Percentiles rank a stretch among this genome's conserved stretches.
Evolutionary conservation across 1,140 invertebrate genomes (phyloP).

Genomic region (Vollenhovia emeryi): DNA sequence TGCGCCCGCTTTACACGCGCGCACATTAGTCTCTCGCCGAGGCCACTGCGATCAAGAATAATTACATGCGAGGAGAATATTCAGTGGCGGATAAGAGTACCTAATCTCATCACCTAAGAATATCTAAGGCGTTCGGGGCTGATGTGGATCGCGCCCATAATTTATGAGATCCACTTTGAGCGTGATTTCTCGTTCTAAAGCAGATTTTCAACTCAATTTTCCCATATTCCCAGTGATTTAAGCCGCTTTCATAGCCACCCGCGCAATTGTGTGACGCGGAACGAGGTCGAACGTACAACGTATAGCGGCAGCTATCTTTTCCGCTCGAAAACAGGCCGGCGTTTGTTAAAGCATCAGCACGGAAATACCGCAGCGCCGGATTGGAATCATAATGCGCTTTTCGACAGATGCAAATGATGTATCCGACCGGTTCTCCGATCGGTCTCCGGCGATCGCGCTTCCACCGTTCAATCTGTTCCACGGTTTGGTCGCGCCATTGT

Average conservation of each 20-base stretch:
- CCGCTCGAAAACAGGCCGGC: not conserved
- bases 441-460: slow-evolving; percentile 29
- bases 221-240: not conserved
- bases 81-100: not conserved
- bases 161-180: slow-evolving; percentile 16
- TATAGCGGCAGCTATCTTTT: not conserved
- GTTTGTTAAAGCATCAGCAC: slow-evolving; percentile 28
- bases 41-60: not conserved
- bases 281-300: not conserved
- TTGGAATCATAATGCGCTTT: slow-evolving; percentile 36
- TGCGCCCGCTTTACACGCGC: not conserved
- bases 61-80: not conserved
- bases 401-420: slow-evolving; percentile 68
- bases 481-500: slow-evolving; percentile 69
- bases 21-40: too few species aligned
- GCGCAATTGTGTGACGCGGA: not conserved
- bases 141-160: not conserved
- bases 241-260: not conserved
- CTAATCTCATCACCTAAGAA: not conserved
- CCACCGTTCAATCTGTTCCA: slow-evolving; percentile 57
- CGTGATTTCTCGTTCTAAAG: slow-evolving; percentile 5
- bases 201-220: slow-evolving; percentile 9
- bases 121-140: not conserved
- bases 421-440: slow-evolving; percentile 43
- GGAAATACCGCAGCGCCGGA: not conserved